Conservation (phyloP, 2,797 vertebrate genomes). For the Spinus olivaceus region DNA sequence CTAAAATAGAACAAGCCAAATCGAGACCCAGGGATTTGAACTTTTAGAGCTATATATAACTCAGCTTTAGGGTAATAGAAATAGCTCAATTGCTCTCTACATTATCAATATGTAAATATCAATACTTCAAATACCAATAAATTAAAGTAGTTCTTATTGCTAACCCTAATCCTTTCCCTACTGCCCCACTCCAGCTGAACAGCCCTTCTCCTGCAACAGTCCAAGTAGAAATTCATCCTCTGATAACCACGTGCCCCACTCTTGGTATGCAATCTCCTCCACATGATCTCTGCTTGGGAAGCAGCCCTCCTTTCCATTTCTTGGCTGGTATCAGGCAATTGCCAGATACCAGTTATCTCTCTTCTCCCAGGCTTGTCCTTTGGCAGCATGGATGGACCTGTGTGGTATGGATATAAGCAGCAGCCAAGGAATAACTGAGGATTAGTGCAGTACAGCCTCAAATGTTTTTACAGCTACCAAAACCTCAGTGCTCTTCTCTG, state of each 20-base stretch:
- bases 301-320: neutral
- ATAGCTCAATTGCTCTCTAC: neutral
- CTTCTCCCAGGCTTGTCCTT: neutral
- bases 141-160: neutral
- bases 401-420: neutral
- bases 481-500: neutral
- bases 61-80: neutral
- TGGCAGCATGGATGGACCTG: neutral
- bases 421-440: neutral
- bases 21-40: neutral
- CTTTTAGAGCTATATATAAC: neutral
- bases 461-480: neutral
- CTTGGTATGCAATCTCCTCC: neutral
- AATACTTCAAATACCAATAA: neutral
- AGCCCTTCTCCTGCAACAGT: neutral
- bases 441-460: neutral
- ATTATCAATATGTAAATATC: neutral
- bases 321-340: neutral
- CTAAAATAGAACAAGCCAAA: conserved; percentile 18
- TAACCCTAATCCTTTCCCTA: neutral
- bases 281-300: neutral
- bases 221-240: neutral
- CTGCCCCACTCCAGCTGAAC: neutral
- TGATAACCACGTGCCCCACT: neutral
- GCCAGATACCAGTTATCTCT: neutral